A percentile compares a stretch with the other conserved stretches of the same genome.
These are phyloP conservation scores for Melanostigma gelatinosum DNA, from an alignment of 2,113 vertebrate genomes.

Conservation along the genomic window DNA sequence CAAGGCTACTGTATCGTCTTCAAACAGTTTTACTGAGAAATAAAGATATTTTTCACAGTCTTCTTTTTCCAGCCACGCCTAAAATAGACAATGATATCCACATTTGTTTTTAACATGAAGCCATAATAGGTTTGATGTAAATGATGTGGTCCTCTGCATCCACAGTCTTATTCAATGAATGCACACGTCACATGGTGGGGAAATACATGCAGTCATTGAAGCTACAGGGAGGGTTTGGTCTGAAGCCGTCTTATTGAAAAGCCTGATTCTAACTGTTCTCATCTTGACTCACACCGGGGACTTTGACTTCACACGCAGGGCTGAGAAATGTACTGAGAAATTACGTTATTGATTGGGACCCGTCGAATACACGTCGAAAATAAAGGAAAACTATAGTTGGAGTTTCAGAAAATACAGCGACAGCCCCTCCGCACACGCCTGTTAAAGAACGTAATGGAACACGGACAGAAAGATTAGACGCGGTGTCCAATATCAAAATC, in stretches of 20 bases:
- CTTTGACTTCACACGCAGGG: background rate
- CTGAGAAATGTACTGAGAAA: constrained; percentile 25
- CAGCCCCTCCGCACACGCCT: background rate
- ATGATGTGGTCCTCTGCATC: background rate
- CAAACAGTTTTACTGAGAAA: constrained; percentile 9
- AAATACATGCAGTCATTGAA: background rate
- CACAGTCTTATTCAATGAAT: background rate
- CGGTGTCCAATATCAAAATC: constrained; percentile 66
- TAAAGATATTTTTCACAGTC: background rate
- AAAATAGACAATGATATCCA: background rate
- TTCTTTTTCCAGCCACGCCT: background rate
- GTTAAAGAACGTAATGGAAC: constrained; percentile 29
- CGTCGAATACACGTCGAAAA: constrained; percentile 30
- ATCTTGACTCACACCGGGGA: constrained; percentile 19
- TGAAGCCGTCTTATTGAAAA: background rate
- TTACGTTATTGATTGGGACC: constrained; percentile 40
- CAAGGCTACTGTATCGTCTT: background rate
- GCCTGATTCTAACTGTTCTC: constrained; percentile 19
- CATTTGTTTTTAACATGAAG: background rate
- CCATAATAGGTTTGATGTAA: background rate
- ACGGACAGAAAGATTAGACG: constrained; percentile 26
- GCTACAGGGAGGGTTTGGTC: background rate
- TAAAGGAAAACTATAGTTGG: constrained; percentile 19
- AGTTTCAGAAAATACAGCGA: constrained; percentile 14
- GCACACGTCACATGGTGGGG: background rate